Evolutionary conservation across 2,113 vertebrate species (phyloP).

Genomic region (Hippopotamus amphibius): DNA sequence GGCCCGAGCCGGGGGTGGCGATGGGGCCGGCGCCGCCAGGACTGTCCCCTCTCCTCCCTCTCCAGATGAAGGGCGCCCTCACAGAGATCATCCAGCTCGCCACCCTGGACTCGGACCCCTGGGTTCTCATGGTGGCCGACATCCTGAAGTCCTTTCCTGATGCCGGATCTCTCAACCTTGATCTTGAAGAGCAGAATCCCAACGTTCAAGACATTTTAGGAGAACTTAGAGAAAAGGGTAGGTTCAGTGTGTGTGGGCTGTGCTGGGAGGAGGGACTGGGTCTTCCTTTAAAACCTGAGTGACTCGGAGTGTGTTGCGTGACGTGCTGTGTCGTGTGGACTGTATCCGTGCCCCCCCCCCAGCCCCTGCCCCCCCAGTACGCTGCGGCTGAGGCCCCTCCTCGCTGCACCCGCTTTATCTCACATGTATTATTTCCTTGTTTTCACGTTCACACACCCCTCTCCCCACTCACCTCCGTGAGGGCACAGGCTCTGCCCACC

Average conservation of each 20-base stretch:
- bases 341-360: no score
- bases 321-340: background rate
- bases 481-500: background rate
- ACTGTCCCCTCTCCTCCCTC: fast-evolving
- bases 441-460: fast-evolving
- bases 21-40: fast-evolving
- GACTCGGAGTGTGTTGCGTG: no score
- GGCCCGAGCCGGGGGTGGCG: background rate
- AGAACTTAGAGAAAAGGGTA: constrained; percentile 98
- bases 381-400: no score
- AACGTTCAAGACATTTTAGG: constrained; percentile 98
- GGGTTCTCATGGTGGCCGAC: constrained; percentile 99
- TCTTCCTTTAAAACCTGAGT: background rate
- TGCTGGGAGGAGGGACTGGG: background rate
- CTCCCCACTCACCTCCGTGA: fast-evolving
- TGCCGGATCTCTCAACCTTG: constrained; percentile 96
- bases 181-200: constrained; percentile 98
- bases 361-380: background rate
- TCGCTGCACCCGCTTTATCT: fast-evolving
- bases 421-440: fast-evolving
- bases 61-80: constrained; percentile 96
- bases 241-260: background rate
- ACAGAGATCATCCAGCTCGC: constrained; percentile 98
- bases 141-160: constrained; percentile 99
- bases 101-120: constrained; percentile 97